These are phyloP conservation scores for Esox niger DNA, from an alignment of 2,113 vertebrate species.

Conservation along the genomic window DNA sequence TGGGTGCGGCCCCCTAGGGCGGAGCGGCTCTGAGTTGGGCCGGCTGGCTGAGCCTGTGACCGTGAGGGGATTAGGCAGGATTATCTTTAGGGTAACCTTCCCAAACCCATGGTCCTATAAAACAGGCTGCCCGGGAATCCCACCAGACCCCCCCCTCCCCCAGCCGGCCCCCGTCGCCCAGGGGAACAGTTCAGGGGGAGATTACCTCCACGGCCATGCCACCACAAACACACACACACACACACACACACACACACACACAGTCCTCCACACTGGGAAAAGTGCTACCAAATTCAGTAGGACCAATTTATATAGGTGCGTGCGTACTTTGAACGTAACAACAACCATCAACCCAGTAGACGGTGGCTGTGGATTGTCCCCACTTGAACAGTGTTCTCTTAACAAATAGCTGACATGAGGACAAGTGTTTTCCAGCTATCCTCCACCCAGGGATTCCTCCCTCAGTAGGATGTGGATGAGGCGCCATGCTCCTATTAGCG, in stretches of 20 bases:
- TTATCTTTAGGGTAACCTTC: constrained; percentile 75
- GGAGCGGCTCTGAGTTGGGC: neutral
- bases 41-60: constrained; percentile 67
- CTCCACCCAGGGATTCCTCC: constrained; percentile 40
- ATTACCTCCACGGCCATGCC: neutral
- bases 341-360: constrained; percentile 49
- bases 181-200: constrained; percentile 46
- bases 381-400: constrained; percentile 44
- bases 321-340: constrained; percentile 24
- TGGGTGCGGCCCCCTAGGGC: neutral
- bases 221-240: neutral
- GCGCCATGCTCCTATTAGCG: constrained; percentile 15
- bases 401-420: constrained; percentile 55
- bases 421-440: constrained; percentile 42
- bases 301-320: constrained; percentile 33
- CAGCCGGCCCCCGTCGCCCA: constrained; percentile 69
- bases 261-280: neutral
- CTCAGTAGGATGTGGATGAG: constrained; percentile 42
- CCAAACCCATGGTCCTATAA: constrained; percentile 76
- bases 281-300: constrained; percentile 37
- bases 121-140: constrained; percentile 72
- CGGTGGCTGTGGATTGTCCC: constrained; percentile 36
- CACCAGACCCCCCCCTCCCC: constrained; percentile 57
- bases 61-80: constrained; percentile 73
- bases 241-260: constrained; percentile 1